Base-by-base conservation (phyloP, 2,888 invertebrate genomes). In the Sylvicola fuscatus region DNA sequence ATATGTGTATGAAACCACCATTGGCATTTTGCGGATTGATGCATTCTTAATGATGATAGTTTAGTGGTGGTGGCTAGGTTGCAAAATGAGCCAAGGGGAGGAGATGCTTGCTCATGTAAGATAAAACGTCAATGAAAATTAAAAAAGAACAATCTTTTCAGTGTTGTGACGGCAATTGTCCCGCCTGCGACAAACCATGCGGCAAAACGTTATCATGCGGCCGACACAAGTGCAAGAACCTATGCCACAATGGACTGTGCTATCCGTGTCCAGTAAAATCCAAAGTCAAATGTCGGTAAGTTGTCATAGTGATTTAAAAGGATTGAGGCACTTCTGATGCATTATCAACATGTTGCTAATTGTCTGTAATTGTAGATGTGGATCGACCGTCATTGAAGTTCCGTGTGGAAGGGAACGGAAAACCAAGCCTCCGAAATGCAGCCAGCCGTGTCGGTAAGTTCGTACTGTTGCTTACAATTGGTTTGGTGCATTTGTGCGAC, bases 331-430 rank as follows among this genome's bases (percentile, higher is more conserved):
- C n/a, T n/a, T n/a, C n/a, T n/a, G n/a, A n/a, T n/a, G n/a, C n/a
- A n/a, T n/a, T n/a, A n/a, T n/a, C n/a, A n/a, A n/a, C n/a, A n/a
- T n/a, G n/a, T n/a, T n/a, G n/a, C n/a, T n/a, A n/a, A n/a, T n/a
- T n/a, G n/a, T n/a, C n/a, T n/a, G n/a, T n/a, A n/a, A n/a, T 27
- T 95, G 93, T 49, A 68, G 72, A 37, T 95, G 93, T 54, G 83
- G 86, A 32, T 64, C 64, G 39, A 84, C 83, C 2, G 70, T 67
- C 32, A 61, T 83, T 11, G 71, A 67, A 8, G 83, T 92, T 2
- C 84, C 87, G 0, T 95, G 93, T 58, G 92, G 92, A 0, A 66
- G 79, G 38, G 80, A 81, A 46, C 68, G 68, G 37, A 67, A 66
- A 43, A 75, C 77, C 0, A 77, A 74, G 46, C 81, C 86, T 7